Evolutionary conservation across 1,140 invertebrate species (phyloP).

Genomic region (Atta cephalotes): DNA sequence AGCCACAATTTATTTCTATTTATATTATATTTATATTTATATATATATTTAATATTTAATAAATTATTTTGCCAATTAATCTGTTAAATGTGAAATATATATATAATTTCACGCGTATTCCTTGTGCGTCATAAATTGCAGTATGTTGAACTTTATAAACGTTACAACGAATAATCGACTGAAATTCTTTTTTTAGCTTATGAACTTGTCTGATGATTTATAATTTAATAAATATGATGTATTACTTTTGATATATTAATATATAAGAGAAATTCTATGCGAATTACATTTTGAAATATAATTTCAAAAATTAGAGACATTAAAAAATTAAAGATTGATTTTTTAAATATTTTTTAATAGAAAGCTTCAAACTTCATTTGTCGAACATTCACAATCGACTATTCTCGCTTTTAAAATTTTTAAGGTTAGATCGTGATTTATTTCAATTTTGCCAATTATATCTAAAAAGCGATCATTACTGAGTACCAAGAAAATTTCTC

Average conservation of each 20-base stretch:
- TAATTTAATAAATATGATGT: neutral
- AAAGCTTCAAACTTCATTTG: neutral
- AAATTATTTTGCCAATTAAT: neutral
- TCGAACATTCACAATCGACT: neutral
- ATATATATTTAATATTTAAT: neutral
- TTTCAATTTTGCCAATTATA: constrained; percentile 18
- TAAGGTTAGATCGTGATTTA: constrained; percentile 11
- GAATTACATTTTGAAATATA: neutral
- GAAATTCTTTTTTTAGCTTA: no score
- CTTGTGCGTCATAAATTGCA: no score
- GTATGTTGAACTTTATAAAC: no score
- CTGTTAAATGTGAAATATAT: neutral
- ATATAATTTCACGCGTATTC: no score
- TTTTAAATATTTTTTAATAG: neutral
- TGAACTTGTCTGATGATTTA: no score
- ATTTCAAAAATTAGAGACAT: neutral
- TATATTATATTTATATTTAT: neutral
- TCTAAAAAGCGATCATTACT: constrained; percentile 2
- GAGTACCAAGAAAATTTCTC: neutral
- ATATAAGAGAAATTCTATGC: neutral
- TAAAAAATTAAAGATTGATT: neutral
- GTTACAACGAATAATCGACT: no score
- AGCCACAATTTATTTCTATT: neutral
- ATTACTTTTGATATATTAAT: neutral
- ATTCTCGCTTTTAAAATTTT: neutral